These are phyloP conservation scores for Festucalex cinctus DNA, from an alignment of 2,113 vertebrate species.

Conservation along the genomic window DNA sequence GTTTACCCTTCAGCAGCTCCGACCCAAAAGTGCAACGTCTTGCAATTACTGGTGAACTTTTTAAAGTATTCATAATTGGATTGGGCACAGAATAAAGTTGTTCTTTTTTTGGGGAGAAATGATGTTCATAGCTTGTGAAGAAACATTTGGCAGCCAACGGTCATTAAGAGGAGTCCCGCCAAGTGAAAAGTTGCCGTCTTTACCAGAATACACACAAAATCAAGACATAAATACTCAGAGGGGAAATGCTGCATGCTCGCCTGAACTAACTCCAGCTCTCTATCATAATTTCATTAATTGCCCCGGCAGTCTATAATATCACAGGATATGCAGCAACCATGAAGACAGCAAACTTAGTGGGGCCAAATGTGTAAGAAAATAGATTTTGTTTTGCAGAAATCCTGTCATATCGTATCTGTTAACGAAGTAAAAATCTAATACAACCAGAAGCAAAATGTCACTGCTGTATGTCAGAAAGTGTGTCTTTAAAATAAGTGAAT, in stretches of 20 bases:
- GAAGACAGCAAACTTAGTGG: constrained; percentile 43
- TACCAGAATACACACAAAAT: constrained; percentile 63
- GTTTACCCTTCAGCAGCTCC: constrained; percentile 42
- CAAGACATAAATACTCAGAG: constrained; percentile 63
- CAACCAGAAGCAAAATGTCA: constrained; percentile 10
- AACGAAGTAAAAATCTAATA: constrained; percentile 17
- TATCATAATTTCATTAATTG: constrained; percentile 69
- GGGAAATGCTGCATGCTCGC: constrained; percentile 58
- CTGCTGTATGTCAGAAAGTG: constrained; percentile 1
- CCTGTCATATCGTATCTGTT: constrained; percentile 27
- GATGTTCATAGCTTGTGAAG: constrained; percentile 64
- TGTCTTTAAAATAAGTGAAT: constrained; percentile 11
- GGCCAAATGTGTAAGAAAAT: constrained; percentile 49
- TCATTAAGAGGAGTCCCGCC: constrained; percentile 68
- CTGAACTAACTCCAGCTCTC: constrained; percentile 62
- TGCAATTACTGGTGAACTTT: constrained; percentile 53
- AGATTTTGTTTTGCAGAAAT: constrained; percentile 32
- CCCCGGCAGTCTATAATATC: constrained; percentile 64
- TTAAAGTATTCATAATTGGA: constrained; percentile 71
- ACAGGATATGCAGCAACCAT: constrained; percentile 49
- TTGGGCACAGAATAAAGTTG: constrained; percentile 67
- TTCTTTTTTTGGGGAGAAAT: constrained; percentile 58
- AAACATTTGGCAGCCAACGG: constrained; percentile 67
- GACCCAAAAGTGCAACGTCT: constrained; percentile 44
- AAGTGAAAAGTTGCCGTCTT: constrained; percentile 70